phyloP scores from a whole-genome alignment of 2,797 vertebrate genomes.

The Prionace glauca region DNA sequence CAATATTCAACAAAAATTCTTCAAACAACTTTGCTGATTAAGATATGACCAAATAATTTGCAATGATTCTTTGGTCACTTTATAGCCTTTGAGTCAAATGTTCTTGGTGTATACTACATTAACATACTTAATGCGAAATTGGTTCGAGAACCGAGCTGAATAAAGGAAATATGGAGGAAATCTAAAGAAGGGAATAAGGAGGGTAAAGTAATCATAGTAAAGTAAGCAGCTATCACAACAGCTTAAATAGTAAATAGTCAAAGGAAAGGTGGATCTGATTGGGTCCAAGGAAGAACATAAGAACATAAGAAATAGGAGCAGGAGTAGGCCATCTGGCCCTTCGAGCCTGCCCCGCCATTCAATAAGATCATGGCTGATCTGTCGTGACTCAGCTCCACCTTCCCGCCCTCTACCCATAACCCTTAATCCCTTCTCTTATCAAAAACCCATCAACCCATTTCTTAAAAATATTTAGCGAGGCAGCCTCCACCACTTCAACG shows the following conservation, averaged over 20 bases:
- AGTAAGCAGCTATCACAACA: neutral
- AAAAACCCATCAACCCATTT: too few relatives aligned
- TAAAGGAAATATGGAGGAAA: neutral
- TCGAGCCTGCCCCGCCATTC: too few relatives aligned
- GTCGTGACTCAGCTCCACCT: too few relatives aligned
- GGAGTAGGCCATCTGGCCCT: too few relatives aligned
- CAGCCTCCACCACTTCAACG: too few relatives aligned
- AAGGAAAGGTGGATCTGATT: neutral
- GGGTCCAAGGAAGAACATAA: neutral
- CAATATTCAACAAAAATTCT: slow-evolving; percentile 42
- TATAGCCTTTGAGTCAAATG: neutral
- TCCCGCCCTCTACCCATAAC: too few relatives aligned
- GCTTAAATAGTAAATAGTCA: neutral
- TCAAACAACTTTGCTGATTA: neutral
- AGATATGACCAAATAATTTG: neutral
- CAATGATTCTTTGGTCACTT: neutral
- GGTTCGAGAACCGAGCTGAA: neutral
- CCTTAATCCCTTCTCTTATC: too few relatives aligned
- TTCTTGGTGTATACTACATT: neutral
- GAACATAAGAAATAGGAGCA: too few relatives aligned
- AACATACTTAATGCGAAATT: neutral
- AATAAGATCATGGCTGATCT: too few relatives aligned
- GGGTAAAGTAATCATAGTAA: neutral
- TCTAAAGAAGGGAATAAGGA: neutral
- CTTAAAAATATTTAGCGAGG: too few relatives aligned